Percentiles rank a stretch among this genome's conserved stretches.
phyloP scores from a whole-genome alignment of 2,113 vertebrate genomes.

The Oenanthe melanoleuca region DNA sequence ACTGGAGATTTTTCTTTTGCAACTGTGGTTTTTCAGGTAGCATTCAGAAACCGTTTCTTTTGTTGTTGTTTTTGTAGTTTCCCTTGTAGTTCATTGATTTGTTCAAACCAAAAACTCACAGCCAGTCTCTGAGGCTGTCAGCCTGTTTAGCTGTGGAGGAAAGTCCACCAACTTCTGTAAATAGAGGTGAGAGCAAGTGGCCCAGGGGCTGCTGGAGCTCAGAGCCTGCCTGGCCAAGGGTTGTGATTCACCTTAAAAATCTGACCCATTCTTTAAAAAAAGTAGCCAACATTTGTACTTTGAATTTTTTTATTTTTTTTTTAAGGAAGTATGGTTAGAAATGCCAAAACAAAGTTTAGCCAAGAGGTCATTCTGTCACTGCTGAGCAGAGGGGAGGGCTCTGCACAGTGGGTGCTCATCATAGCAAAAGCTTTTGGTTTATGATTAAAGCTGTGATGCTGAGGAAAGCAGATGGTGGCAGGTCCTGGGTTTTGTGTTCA shows the following conservation, averaged over 20 bases:
- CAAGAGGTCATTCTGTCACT: neutral
- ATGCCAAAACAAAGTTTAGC: neutral
- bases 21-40: constrained; percentile 11
- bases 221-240: rapidly evolving
- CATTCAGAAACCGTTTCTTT: neutral
- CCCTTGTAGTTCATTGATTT: constrained; percentile 34
- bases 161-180: constrained; percentile 42
- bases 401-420: neutral
- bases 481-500: neutral
- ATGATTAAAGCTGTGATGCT: neutral
- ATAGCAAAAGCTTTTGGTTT: neutral
- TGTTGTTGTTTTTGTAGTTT: constrained; percentile 42
- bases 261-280: rapidly evolving
- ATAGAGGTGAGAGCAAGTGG: neutral
- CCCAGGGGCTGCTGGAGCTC: neutral
- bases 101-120: constrained; percentile 44
- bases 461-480: constrained; percentile 19
- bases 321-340: neutral
- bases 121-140: constrained; percentile 14
- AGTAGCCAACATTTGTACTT: neutral
- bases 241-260: neutral
- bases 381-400: neutral
- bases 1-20: neutral
- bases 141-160: constrained; percentile 19
- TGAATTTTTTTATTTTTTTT: neutral